Evolutionary conservation across 2,888 invertebrate species (phyloP).

Genomic region (Leucophenga montana): DNA sequence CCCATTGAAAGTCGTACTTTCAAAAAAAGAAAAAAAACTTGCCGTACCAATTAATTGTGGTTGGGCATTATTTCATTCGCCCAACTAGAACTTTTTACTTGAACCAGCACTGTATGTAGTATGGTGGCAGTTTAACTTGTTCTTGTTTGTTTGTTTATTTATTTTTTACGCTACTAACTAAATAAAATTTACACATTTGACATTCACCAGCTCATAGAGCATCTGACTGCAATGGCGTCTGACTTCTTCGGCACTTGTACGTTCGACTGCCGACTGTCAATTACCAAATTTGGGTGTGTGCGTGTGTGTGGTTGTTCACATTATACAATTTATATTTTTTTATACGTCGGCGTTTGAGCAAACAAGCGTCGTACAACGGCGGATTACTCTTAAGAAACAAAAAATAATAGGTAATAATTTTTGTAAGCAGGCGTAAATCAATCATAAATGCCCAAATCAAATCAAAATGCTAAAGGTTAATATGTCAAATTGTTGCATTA

Average conservation of each 20-base stretch:
- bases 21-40: no score
- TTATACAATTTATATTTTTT: neutral
- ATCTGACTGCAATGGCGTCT: neutral
- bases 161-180: neutral
- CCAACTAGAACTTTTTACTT: no score
- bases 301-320: neutral
- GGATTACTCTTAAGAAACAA: neutral
- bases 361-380: no score
- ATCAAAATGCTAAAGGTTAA: conserved; percentile 20
- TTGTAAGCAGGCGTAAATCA: conserved; percentile 11
- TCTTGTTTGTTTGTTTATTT: neutral
- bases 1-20: no score
- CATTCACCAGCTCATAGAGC: neutral
- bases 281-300: conserved; percentile 20
- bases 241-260: conserved; percentile 11
- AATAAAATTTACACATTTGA: conserved; percentile 15
- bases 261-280: neutral
- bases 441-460: conserved; percentile 19
- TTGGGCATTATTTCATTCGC: no score
- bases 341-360: conserved; percentile 3
- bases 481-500: conserved; percentile 7
- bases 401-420: conserved; percentile 3
- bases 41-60: no score
- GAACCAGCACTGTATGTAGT: no score
- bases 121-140: no score